phyloP scores from a whole-genome alignment of 2,797 vertebrate genomes.

The Malurus splendens region DNA sequence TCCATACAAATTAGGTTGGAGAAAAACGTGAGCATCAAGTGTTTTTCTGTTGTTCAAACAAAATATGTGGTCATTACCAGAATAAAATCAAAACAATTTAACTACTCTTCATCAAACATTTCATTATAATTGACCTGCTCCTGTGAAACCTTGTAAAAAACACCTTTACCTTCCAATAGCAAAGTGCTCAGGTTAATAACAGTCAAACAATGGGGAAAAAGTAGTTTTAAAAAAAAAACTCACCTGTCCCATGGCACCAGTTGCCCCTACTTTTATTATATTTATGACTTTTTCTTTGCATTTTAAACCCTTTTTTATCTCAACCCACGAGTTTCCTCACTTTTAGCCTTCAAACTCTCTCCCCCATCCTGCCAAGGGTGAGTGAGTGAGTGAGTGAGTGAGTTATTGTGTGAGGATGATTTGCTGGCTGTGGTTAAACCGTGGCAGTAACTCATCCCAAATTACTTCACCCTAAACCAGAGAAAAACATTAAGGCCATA shows the following conservation, averaged over 20 bases:
- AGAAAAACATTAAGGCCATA: not conserved
- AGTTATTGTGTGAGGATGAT: not conserved
- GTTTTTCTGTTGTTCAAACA: not conserved
- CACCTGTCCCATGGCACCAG: rapidly evolving
- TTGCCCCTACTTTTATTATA: not conserved
- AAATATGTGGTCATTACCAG: slow-evolving; percentile 7
- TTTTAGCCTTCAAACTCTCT: not conserved
- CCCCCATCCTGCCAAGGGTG: not conserved
- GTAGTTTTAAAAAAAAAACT: not conserved
- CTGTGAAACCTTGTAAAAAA: not conserved
- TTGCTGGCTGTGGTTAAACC: not conserved
- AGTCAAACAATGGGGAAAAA: not conserved
- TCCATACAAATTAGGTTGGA: not conserved
- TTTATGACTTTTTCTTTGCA: not conserved
- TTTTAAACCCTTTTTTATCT: not conserved
- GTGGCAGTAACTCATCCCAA: not conserved
- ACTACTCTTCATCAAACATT: not conserved
- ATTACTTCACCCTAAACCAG: not conserved
- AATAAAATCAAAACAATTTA: slow-evolving; percentile 40
- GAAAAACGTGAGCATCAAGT: not conserved
- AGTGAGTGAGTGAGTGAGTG: not conserved
- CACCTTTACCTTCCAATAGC: not conserved
- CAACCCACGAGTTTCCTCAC: not conserved
- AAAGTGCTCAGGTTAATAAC: not conserved
- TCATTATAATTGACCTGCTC: not conserved